Evolutionary conservation across 2,888 invertebrate genomes (phyloP).

Genomic region (Polyploca ridens): DNA sequence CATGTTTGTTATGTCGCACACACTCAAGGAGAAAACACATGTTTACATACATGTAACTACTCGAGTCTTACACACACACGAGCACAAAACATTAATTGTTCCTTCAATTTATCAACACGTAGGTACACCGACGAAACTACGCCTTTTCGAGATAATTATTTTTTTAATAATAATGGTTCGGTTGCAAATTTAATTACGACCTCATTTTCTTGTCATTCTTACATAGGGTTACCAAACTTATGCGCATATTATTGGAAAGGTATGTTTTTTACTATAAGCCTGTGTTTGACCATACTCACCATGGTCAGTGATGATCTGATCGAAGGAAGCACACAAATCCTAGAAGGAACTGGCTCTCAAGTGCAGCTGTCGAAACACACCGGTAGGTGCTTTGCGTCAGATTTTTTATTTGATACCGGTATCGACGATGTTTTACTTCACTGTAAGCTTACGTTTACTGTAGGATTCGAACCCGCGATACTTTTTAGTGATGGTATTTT

Average conservation of each 20-base stretch:
- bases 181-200: conserved; percentile 57
- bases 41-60: conserved; percentile 23
- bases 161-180: conserved; percentile 28
- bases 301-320: too few species aligned
- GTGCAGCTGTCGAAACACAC: too few species aligned
- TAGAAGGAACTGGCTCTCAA: too few species aligned
- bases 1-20: conserved; percentile 42
- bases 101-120: conserved; percentile 44
- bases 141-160: conserved; percentile 55
- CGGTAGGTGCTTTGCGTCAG: too few species aligned
- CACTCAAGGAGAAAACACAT: conserved; percentile 27
- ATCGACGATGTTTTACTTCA: too few species aligned
- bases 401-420: too few species aligned
- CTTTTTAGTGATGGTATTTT: not conserved
- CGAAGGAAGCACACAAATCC: too few species aligned
- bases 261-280: too few species aligned
- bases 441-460: too few species aligned
- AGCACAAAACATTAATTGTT: conserved; percentile 58
- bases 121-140: conserved; percentile 40
- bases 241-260: not conserved
- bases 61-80: conserved; percentile 42
- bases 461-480: too few species aligned
- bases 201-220: conserved; percentile 60
- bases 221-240: not conserved
- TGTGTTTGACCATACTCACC: too few species aligned